A percentile compares a stretch with the other conserved stretches of the same genome.
These are phyloP conservation scores for Drosophila mauritiana DNA, from an alignment of 1,140 invertebrate genomes.

Conservation along the genomic window DNA sequence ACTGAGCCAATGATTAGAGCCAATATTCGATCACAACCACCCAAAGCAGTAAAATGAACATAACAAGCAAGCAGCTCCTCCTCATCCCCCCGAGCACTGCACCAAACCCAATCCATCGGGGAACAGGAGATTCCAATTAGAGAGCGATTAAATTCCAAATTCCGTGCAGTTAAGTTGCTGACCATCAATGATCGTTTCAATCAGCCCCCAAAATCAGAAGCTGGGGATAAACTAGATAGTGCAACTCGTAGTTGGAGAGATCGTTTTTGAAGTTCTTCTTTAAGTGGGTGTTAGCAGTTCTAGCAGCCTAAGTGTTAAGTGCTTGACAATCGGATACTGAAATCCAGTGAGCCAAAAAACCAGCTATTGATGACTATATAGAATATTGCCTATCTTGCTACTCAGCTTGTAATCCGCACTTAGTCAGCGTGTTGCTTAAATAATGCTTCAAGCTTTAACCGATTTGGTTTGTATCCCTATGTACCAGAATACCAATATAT, in stretches of 20 bases:
- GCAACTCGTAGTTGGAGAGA: constrained; percentile 44
- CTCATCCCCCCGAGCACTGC: constrained; percentile 26
- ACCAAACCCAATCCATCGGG: constrained; percentile 9
- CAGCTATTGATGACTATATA: constrained; percentile 24
- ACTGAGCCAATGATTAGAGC: constrained; percentile 50
- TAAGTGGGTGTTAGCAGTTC: constrained; percentile 55
- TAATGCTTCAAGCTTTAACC: constrained; percentile 55
- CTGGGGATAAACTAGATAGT: constrained; percentile 36
- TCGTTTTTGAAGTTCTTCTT: constrained; percentile 31
- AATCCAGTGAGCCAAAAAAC: constrained; percentile 26
- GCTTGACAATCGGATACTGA: constrained; percentile 47
- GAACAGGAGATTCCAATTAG: constrained; percentile 18
- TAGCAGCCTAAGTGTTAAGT: constrained; percentile 43
- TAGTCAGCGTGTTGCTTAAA: constrained; percentile 47
- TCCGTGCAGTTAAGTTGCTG: constrained; percentile 45
- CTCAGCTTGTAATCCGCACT: constrained; percentile 51
- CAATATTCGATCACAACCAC: constrained; percentile 41
- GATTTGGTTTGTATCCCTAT: constrained; percentile 44
- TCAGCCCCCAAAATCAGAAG: constrained; percentile 12
- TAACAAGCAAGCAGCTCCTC: constrained; percentile 11
- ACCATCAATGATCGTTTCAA: constrained; percentile 12
- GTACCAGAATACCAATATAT: constrained; percentile 6
- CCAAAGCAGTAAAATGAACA: not conserved
- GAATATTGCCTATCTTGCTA: constrained; percentile 26
- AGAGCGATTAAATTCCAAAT: constrained; percentile 34